phyloP scores from a whole-genome alignment of 1,140 invertebrate genomes.

The Thaumatotibia leucotreta region DNA sequence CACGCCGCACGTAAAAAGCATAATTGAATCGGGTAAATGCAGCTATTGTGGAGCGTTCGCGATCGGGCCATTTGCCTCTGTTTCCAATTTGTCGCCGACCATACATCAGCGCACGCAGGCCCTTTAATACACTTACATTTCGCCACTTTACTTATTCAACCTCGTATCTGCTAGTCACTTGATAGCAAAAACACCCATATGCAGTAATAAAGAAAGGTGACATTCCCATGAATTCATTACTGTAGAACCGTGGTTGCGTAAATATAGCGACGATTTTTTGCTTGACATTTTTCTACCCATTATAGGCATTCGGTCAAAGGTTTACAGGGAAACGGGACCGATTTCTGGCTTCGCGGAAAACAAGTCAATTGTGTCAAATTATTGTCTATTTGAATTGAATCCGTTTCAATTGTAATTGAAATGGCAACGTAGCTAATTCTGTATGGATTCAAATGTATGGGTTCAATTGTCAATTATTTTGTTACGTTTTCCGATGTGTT shows the following conservation, averaged over 20 bases:
- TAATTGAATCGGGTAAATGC: slow-evolving; percentile 18
- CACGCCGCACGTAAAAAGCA: background rate
- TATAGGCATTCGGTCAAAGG: slow-evolving; percentile 61
- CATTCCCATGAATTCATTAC: no score
- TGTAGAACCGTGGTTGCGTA: no score
- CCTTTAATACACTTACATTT: slow-evolving; percentile 70
- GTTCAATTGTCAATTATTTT: background rate
- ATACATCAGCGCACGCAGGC: slow-evolving; percentile 60
- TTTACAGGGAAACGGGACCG: background rate
- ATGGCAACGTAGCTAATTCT: slow-evolving; percentile 1
- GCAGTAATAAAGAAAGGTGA: no score
- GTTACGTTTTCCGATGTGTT: background rate
- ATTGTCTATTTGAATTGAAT: background rate
- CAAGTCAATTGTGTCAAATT: background rate
- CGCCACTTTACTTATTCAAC: no score
- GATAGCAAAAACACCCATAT: no score
- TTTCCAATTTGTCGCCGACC: slow-evolving; percentile 66
- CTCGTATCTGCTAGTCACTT: no score
- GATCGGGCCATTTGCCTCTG: slow-evolving; percentile 64
- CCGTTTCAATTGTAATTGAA: slow-evolving; percentile 29
- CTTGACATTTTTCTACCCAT: slow-evolving; percentile 65
- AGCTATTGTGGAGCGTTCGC: slow-evolving; percentile 34
- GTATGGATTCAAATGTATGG: background rate
- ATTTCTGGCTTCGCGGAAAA: slow-evolving; percentile 21
- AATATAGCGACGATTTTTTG: no score